These are phyloP conservation scores for Psilanteris sp. DNA, from an alignment of 1,140 invertebrate species.

Conservation along the genomic window DNA sequence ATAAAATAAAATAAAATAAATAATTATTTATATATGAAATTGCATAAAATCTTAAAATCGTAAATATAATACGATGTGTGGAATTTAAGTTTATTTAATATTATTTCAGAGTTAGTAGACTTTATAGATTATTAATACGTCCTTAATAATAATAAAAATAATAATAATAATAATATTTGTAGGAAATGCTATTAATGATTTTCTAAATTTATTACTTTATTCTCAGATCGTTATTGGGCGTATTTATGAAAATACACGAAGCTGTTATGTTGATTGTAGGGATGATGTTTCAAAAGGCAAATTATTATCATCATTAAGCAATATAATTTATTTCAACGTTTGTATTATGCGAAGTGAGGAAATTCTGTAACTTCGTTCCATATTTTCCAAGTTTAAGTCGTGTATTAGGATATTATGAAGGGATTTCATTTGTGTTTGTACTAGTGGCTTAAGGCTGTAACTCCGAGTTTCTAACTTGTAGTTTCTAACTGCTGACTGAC, in stretches of 20 bases:
- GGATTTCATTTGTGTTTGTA: conserved; percentile 43
- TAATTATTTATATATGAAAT: no score
- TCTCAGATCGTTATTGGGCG: background rate
- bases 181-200: no score
- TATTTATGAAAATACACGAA: background rate
- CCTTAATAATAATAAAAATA: no score
- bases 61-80: no score
- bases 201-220: no score
- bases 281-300: background rate
- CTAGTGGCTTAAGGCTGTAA: conserved; percentile 48
- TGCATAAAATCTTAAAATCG: no score
- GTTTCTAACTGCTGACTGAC: conserved; percentile 32
- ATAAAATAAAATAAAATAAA: no score
- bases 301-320: conserved; percentile 1
- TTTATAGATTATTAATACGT: no score
- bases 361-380: conserved; percentile 6
- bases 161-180: no score
- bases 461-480: conserved; percentile 37
- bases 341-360: background rate
- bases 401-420: conserved; percentile 50
- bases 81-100: no score
- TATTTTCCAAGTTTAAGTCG: conserved; percentile 46
- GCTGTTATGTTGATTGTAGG: background rate
- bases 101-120: no score
- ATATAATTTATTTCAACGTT: conserved; percentile 5